Percentiles rank a stretch among this genome's conserved stretches.
These are phyloP conservation scores for Panagrolaimus sp. DNA, from an alignment of 1,140 invertebrate genomes.

Conservation along the genomic window DNA sequence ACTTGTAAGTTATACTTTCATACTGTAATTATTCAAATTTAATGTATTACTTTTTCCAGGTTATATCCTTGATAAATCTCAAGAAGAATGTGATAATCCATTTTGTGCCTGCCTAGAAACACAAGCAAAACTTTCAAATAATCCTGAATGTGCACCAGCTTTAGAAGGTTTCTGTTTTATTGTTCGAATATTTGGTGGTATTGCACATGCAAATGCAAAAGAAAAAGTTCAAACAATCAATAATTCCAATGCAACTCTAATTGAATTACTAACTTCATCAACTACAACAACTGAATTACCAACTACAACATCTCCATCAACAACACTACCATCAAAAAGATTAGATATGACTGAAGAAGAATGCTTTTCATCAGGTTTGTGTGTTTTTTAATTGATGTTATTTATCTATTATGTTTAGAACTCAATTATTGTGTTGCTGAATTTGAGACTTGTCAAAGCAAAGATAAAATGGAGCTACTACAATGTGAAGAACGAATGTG, in stretches of 20 bases:
- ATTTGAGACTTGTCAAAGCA: slow-evolving; percentile 2
- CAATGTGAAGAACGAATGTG: slow-evolving; percentile 13
- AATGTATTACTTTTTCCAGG: background rate
- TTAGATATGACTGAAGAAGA: too few relatives aligned
- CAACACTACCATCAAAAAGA: too few relatives aligned
- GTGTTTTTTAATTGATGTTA: background rate
- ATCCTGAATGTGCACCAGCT: background rate
- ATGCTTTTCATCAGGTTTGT: too few relatives aligned
- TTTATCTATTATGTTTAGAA: too few relatives aligned
- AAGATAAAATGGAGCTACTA: background rate
- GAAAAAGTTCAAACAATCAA: too few relatives aligned
- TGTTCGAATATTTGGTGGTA: background rate
- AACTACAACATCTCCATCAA: background rate
- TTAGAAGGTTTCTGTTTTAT: slow-evolving; percentile 5
- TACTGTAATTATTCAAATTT: too few relatives aligned
- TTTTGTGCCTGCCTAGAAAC: slow-evolving; percentile 9
- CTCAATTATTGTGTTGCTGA: background rate
- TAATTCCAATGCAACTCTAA: background rate
- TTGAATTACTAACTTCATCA: too few relatives aligned
- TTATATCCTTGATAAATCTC: background rate
- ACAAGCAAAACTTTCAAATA: background rate
- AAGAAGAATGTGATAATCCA: slow-evolving; percentile 7
- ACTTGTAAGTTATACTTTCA: background rate
- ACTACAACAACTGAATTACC: too few relatives aligned
- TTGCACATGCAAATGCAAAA: background rate